A percentile compares a stretch with the other conserved stretches of the same genome.
These are phyloP conservation scores for Dolichomitus sp. DNA, from an alignment of 2,888 invertebrate species.

Conservation along the genomic window DNA sequence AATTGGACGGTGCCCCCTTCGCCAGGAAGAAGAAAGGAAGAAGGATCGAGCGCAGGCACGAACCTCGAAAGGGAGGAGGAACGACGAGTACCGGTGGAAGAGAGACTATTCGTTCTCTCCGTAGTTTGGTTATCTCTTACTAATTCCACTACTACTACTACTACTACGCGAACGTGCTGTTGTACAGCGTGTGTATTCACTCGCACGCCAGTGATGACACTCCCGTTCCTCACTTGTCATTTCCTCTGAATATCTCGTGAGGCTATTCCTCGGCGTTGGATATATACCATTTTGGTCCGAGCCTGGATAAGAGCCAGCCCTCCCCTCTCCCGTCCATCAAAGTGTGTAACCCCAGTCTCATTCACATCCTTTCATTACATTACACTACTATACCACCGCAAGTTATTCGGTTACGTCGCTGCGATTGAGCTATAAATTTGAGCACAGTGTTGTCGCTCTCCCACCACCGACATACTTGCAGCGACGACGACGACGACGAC, in stretches of 20 bases:
- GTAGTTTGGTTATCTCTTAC: slow-evolving; percentile 50
- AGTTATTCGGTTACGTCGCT: slow-evolving; percentile 20
- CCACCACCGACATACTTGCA: not conserved
- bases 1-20: slow-evolving; percentile 64
- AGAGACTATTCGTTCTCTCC: slow-evolving; percentile 58
- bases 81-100: slow-evolving; percentile 62
- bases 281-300: slow-evolving; percentile 64
- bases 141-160: slow-evolving; percentile 39
- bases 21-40: slow-evolving; percentile 62
- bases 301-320: slow-evolving; percentile 50
- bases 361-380: slow-evolving; percentile 19
- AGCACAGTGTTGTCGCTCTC: not conserved
- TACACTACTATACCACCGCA: not conserved
- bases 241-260: slow-evolving; percentile 30
- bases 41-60: slow-evolving; percentile 64
- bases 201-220: slow-evolving; percentile 47
- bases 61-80: slow-evolving; percentile 65
- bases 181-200: not conserved
- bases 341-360: not conserved
- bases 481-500: slow-evolving; percentile 36
- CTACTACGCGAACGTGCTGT: slow-evolving; percentile 3
- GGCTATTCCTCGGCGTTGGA: slow-evolving; percentile 63
- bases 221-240: slow-evolving; percentile 53
- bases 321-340: not conserved
- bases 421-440: slow-evolving; percentile 5